These are phyloP conservation scores for Chymomyza costata DNA, from an alignment of 1,140 invertebrate species.

Conservation along the genomic window DNA sequence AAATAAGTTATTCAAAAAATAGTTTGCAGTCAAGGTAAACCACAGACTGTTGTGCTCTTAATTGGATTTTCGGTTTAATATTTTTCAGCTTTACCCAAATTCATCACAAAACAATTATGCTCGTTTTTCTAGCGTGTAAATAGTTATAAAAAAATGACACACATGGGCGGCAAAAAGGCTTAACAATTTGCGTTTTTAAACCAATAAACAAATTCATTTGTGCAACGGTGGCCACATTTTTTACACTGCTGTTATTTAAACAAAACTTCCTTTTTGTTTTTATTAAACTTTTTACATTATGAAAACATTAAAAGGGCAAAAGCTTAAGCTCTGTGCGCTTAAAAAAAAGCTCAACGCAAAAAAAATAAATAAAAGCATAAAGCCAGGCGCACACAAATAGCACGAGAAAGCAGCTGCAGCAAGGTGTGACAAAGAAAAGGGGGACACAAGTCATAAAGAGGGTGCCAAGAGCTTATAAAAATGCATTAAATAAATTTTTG, in stretches of 20 bases:
- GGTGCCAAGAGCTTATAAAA: conserved; percentile 44
- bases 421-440: neutral
- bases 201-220: conserved; percentile 54
- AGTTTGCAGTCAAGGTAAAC: too few species aligned
- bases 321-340: conserved; percentile 45
- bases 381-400: conserved; percentile 2
- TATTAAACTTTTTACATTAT: conserved; percentile 33
- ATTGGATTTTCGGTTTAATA: too few species aligned
- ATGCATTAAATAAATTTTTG: conserved; percentile 73
- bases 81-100: too few species aligned
- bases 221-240: conserved; percentile 19
- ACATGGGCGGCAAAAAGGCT: conserved; percentile 26
- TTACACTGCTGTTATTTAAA: conserved; percentile 14
- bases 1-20: too few species aligned
- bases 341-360: conserved; percentile 39
- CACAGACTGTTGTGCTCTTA: too few species aligned
- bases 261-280: conserved; percentile 18
- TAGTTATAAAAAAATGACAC: too few species aligned
- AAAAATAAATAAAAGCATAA: conserved; percentile 43
- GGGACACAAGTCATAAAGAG: conserved; percentile 2
- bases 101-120: too few species aligned
- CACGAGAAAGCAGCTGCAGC: conserved; percentile 3
- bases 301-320: conserved; percentile 50
- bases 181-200: conserved; percentile 43
- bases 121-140: too few species aligned